Evolutionary conservation across 2,797 vertebrate species (phyloP).

Genomic region (Notoglanidium macrostoma): DNA sequence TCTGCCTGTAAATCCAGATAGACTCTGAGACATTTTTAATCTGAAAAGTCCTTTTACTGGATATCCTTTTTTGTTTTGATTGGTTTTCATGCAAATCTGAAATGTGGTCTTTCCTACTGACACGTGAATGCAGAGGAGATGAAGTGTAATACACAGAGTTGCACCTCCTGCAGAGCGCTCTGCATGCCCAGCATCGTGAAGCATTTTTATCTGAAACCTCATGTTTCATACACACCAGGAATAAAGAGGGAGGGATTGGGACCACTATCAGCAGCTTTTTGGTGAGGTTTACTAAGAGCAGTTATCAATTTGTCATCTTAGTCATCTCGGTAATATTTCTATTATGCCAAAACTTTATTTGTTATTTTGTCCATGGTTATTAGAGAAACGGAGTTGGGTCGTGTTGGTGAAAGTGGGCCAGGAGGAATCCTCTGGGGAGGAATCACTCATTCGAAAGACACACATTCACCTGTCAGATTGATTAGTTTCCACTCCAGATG

Average conservation of each 20-base stretch:
- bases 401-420: not conserved
- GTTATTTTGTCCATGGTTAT: not conserved
- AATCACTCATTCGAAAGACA: not conserved
- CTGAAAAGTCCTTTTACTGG: not conserved
- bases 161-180: too few species aligned
- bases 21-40: not conserved
- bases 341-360: not conserved
- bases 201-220: not conserved
- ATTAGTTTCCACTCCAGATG: constrained; percentile 7
- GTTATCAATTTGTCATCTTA: not conserved
- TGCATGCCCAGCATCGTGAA: not conserved
- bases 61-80: not conserved
- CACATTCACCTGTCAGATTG: not conserved
- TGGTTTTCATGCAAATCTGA: not conserved
- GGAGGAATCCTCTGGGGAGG: not conserved
- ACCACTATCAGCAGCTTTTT: not conserved
- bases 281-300: not conserved
- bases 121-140: not conserved
- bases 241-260: not conserved
- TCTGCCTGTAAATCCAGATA: not conserved
- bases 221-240: not conserved
- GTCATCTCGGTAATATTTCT: not conserved
- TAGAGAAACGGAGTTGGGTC: not conserved
- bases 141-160: not conserved
- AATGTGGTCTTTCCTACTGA: not conserved